These are phyloP conservation scores for Tachuris rubrigastra DNA, from an alignment of 2,113 vertebrate genomes.

Conservation along the genomic window DNA sequence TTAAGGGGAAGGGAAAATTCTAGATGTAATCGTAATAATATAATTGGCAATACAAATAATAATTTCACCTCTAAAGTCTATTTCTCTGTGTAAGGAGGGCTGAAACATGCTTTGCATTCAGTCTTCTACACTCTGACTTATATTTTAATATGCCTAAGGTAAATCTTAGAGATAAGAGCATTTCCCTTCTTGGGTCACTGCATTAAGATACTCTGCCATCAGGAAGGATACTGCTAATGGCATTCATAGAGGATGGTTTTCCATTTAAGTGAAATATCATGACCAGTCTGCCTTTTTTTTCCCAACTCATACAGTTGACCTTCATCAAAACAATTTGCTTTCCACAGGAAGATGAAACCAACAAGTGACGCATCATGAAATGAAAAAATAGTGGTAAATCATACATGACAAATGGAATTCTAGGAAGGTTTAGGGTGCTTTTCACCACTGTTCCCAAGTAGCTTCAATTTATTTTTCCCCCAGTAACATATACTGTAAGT, in stretches of 20 bases:
- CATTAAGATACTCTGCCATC: background rate
- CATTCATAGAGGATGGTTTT: background rate
- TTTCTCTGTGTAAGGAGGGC: background rate
- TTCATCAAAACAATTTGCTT: slow-evolving; percentile 57
- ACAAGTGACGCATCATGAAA: background rate
- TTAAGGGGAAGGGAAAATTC: background rate
- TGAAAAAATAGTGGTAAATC: slow-evolving; percentile 15
- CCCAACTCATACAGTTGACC: background rate
- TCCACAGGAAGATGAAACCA: background rate
- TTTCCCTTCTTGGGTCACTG: background rate
- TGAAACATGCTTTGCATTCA: background rate
- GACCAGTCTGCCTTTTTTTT: background rate
- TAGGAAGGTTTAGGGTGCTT: background rate
- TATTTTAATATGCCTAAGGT: background rate
- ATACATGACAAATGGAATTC: slow-evolving; percentile 31
- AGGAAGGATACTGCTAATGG: background rate
- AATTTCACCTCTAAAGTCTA: background rate
- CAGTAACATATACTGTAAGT: background rate
- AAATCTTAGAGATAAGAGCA: background rate
- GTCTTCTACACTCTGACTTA: background rate
- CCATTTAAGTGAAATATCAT: background rate
- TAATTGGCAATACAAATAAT: background rate
- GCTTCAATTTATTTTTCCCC: background rate
- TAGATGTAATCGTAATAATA: background rate
- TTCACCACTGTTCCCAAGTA: background rate